These are phyloP conservation scores for Pristionchus arcanus DNA, from an alignment of 2,888 invertebrate genomes.

Conservation along the genomic window DNA sequence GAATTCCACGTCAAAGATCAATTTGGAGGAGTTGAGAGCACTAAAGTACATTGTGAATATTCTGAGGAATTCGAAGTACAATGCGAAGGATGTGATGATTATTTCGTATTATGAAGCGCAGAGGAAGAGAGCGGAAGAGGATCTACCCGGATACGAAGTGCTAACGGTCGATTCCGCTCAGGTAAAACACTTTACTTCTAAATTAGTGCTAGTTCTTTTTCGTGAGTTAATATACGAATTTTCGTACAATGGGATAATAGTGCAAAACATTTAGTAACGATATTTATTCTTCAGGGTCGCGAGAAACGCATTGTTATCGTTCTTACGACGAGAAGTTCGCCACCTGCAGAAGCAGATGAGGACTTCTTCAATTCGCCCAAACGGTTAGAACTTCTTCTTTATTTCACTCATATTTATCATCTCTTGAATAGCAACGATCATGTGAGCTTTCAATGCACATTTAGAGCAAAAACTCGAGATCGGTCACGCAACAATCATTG, in stretches of 20 bases:
- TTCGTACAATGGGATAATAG: neutral
- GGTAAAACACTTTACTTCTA: neutral
- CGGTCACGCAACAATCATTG: too few relatives aligned
- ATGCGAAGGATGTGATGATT: neutral
- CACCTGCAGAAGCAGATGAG: neutral
- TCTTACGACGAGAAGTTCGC: neutral
- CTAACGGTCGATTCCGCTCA: constrained; percentile 28
- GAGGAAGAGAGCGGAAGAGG: neutral
- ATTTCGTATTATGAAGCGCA: constrained; percentile 16
- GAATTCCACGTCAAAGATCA: constrained; percentile 12
- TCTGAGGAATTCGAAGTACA: neutral
- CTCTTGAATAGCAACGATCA: too few relatives aligned
- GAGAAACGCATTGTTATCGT: neutral
- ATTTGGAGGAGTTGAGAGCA: neutral
- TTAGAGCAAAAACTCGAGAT: too few relatives aligned
- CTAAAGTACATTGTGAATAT: neutral
- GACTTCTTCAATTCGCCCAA: neutral
- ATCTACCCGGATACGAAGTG: neutral
- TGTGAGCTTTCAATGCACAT: too few relatives aligned
- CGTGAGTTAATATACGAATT: neutral
- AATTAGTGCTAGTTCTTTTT: neutral
- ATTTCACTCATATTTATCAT: neutral
- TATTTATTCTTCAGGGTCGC: constrained; percentile 2
- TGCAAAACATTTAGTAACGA: too few relatives aligned
- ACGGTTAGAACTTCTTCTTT: neutral